Percentiles rank a stretch among this genome's conserved stretches.
Evolutionary conservation across 2,113 vertebrate genomes (phyloP).

Genomic region (Chionodraco myersi): DNA sequence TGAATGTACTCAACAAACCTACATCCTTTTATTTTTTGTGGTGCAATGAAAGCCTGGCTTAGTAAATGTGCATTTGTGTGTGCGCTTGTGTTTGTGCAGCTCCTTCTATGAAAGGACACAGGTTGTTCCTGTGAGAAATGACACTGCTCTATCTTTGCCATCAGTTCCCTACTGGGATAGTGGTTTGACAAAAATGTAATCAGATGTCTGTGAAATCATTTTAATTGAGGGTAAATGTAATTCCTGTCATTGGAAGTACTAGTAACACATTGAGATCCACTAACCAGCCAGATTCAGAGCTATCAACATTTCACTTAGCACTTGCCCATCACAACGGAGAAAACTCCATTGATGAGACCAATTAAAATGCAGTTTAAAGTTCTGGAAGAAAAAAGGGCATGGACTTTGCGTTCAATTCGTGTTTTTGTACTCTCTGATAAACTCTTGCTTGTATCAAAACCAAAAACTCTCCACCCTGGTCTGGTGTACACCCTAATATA

Average conservation of each 20-base stretch:
- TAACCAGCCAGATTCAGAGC: too few species aligned
- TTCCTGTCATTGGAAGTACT: neutral
- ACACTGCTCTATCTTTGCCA: constrained; percentile 3
- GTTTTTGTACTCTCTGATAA: neutral
- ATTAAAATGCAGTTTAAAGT: neutral
- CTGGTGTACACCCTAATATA: too few species aligned
- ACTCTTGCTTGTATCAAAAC: too few species aligned
- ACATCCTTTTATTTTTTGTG: constrained; percentile 54
- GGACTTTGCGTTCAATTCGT: neutral
- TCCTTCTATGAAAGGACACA: constrained; percentile 37
- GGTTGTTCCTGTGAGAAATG: constrained; percentile 51
- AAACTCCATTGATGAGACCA: neutral
- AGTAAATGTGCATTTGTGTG: constrained; percentile 35
- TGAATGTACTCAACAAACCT: constrained; percentile 68
- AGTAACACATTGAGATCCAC: neutral
- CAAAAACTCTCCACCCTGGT: too few species aligned
- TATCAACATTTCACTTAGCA: neutral
- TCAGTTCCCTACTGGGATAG: constrained; percentile 1
- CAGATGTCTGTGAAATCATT: neutral
- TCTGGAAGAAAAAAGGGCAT: neutral
- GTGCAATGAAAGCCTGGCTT: constrained; percentile 59
- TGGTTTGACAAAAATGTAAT: neutral
- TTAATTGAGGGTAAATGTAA: neutral
- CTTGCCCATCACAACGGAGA: neutral
- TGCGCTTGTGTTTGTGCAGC: constrained; percentile 34